Percentiles rank a stretch among this genome's conserved stretches.
phyloP scores from a whole-genome alignment of 2,888 invertebrate genomes.

The Trissonchulus latispiculum region DNA sequence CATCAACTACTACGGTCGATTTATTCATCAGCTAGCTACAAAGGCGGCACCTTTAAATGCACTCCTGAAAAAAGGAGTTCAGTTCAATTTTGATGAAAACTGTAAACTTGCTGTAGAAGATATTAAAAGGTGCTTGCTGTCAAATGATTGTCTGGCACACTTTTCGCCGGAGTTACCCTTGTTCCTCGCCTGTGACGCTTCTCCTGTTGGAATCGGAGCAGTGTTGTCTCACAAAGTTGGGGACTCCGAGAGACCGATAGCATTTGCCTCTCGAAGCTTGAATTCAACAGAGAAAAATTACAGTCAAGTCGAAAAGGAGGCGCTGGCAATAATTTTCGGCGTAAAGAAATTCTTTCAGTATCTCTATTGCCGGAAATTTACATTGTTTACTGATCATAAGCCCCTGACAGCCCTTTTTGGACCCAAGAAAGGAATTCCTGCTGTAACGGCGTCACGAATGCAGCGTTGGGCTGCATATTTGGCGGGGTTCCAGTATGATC shows the following conservation, averaged over 20 bases:
- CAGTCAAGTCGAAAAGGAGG: background rate
- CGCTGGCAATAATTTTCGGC: conserved; percentile 1
- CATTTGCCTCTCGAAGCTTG: background rate
- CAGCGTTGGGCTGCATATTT: background rate
- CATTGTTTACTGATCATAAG: background rate
- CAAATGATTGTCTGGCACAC: background rate
- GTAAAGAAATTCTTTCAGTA: background rate
- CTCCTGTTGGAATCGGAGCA: background rate
- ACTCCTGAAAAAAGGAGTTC: background rate
- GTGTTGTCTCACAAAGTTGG: background rate
- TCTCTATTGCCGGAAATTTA: background rate
- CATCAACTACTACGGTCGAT: background rate
- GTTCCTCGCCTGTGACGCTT: background rate
- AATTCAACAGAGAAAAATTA: background rate
- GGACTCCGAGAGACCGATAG: background rate
- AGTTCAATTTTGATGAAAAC: background rate
- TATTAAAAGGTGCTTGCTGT: background rate
- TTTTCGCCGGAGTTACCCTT: background rate
- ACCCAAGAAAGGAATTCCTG: background rate
- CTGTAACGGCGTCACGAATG: background rate
- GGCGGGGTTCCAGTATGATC: background rate
- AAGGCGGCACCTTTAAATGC: background rate
- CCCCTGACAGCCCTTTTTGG: background rate
- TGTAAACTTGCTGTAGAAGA: background rate
- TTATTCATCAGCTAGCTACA: background rate